These are phyloP conservation scores for Siphamia tubifer DNA, from an alignment of 2,113 vertebrate species.

Conservation along the genomic window DNA sequence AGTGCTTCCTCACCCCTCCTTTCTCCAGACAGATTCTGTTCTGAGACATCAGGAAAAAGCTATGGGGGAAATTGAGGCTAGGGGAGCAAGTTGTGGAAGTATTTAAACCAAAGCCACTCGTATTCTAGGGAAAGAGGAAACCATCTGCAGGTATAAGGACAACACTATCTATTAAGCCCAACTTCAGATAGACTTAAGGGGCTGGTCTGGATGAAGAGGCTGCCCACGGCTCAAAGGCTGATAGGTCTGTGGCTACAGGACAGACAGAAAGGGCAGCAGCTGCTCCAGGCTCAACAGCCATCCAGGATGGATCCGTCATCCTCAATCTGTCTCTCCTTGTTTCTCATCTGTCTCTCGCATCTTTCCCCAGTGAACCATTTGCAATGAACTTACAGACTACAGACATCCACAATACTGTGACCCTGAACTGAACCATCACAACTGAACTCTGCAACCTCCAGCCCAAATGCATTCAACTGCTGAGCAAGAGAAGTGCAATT, in stretches of 20 bases:
- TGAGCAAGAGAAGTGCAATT: neutral
- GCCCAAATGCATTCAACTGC: neutral
- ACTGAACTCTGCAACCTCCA: neutral
- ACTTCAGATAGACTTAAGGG: neutral
- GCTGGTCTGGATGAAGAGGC: neutral
- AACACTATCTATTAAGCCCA: neutral
- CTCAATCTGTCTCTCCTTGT: slow-evolving; percentile 42
- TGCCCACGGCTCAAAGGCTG: neutral
- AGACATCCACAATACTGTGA: slow-evolving; percentile 7
- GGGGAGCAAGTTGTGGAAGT: neutral
- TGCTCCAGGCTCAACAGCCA: slow-evolving; percentile 44
- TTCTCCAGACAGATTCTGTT: slow-evolving; percentile 29
- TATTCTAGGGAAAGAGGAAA: neutral
- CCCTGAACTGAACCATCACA: slow-evolving; percentile 9
- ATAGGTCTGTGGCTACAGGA: slow-evolving; percentile 24
- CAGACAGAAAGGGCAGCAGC: slow-evolving; percentile 33
- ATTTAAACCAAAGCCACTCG: slow-evolving; percentile 1
- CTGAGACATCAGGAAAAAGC: slow-evolving; percentile 32
- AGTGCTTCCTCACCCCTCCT: slow-evolving; percentile 16
- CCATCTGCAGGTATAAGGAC: neutral
- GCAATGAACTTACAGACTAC: neutral
- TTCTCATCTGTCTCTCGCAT: neutral
- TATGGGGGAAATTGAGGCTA: slow-evolving; percentile 13
- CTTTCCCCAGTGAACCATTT: neutral
- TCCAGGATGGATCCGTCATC: slow-evolving; percentile 53